Conservation (phyloP, 2,888 invertebrate genomes). For the Steromphala cineraria region DNA sequence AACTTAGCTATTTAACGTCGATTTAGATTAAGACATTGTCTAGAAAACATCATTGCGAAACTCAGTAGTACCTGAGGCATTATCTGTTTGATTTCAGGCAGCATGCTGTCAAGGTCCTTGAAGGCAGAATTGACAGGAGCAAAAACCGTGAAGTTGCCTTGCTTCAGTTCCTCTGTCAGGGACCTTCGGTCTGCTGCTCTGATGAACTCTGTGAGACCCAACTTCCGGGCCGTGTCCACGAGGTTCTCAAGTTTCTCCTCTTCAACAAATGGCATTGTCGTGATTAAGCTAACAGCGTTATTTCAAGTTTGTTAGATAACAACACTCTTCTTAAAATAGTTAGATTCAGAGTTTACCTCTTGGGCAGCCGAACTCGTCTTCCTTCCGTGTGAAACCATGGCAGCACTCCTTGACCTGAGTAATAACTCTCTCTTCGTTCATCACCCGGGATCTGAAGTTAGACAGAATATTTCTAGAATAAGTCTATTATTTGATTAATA, state of each 20-base stretch:
- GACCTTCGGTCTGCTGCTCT: conserved; percentile 75
- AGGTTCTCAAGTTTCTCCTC: conserved; percentile 78
- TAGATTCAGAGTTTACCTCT: conserved; percentile 62
- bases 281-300: neutral
- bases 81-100: conserved; percentile 21
- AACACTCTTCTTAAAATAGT: too few species aligned
- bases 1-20: too few species aligned
- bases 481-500: too few species aligned
- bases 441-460: conserved; percentile 78
- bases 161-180: conserved; percentile 77
- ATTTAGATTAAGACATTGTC: too few species aligned
- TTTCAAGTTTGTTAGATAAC: too few species aligned
- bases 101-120: conserved; percentile 45
- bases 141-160: conserved; percentile 66
- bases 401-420: conserved; percentile 83
- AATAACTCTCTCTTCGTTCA: conserved; percentile 80
- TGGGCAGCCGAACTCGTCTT: conserved; percentile 77
- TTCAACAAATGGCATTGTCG: conserved; percentile 37
- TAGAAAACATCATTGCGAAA: too few species aligned
- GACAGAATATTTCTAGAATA: too few species aligned
- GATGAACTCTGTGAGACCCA: conserved; percentile 80
- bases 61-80: conserved; percentile 32
- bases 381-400: conserved; percentile 79
- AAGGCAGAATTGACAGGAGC: conserved; percentile 64
- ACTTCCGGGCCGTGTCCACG: conserved; percentile 79